phyloP scores from a whole-genome alignment of 2,113 vertebrate species.

The rat (Rattus norvegicus) region GRCr8 NC_086037.1:31107501-31108000 shows the following conservation, averaged over 20 bases:
- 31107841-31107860: conserved; percentile 84
- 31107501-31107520: conserved; percentile 86
- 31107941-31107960: conserved; percentile 90
- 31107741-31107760: conserved; percentile 87
- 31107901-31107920: conserved; percentile 93
- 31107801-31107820: conserved; percentile 79
- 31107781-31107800: conserved; percentile 87
- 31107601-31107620: conserved; percentile 88
- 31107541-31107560: conserved; percentile 82
- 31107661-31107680: conserved; percentile 70
- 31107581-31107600: conserved; percentile 83
- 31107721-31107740: conserved; percentile 78
- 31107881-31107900: conserved; percentile 90
- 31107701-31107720: conserved; percentile 86
- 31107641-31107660: conserved; percentile 71
- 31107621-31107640: conserved; percentile 89
- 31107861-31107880: conserved; percentile 87
- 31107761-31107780: conserved; percentile 89
- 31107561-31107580: conserved; percentile 86
- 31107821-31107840: conserved; percentile 80
- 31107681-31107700: conserved; percentile 82
- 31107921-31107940: conserved; percentile 90
- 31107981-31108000: conserved; percentile 84
- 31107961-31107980: conserved; percentile 78
- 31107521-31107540: conserved; percentile 78